Percentiles rank a stretch among this genome's conserved stretches.
phyloP scores from a whole-genome alignment of 2,797 vertebrate species.

The Cottoperca gobio region DNA sequence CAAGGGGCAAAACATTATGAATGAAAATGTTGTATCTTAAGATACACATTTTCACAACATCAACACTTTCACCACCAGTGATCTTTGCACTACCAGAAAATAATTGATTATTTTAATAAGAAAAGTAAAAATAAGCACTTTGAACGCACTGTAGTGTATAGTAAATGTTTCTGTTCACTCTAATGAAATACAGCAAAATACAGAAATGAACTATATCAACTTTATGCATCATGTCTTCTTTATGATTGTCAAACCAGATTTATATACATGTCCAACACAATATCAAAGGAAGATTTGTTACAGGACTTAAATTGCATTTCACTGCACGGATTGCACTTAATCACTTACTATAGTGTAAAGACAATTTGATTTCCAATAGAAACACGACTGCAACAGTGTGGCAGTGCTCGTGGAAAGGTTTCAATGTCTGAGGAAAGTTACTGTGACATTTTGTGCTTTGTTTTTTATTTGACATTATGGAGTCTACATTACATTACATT shows the following conservation, averaged over 20 bases:
- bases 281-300: too few relatives aligned
- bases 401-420: background rate
- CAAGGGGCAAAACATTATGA: background rate
- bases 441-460: too few relatives aligned
- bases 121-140: too few relatives aligned
- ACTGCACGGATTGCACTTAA: too few relatives aligned
- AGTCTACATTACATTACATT: background rate
- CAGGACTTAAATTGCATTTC: too few relatives aligned
- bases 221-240: too few relatives aligned
- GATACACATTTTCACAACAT: too few relatives aligned
- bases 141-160: background rate
- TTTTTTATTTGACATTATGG: background rate
- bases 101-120: background rate
- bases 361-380: background rate
- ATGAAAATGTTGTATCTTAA: too few relatives aligned
- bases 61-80: background rate
- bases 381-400: background rate
- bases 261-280: too few relatives aligned
- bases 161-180: background rate
- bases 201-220: too few relatives aligned
- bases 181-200: background rate
- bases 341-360: background rate
- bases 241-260: too few relatives aligned
- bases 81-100: background rate
- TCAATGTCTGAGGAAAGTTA: background rate